Base-by-base conservation (phyloP, 2,888 invertebrate genomes). In the Crocallis elinguaria region DNA sequence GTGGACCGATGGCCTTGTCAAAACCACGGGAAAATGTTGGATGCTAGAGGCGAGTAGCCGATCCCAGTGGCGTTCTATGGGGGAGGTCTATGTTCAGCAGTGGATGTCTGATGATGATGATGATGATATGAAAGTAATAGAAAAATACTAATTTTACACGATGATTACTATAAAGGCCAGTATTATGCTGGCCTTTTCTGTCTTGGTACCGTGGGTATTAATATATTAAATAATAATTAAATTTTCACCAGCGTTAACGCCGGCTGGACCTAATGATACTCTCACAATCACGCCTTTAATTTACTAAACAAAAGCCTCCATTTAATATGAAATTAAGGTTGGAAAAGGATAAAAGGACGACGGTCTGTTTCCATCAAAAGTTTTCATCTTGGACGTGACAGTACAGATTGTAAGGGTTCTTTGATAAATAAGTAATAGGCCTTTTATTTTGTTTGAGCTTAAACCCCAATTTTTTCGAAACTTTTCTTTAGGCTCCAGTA, bases 191-290 rank as follows among this genome's bases (percentile, higher is more conserved):
- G n/a, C n/a, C n/a, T n/a, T n/a, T n/a, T n/a, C n/a, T n/a, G n/a
- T n/a, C 7, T 1, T 3, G 8, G 3, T 11, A 36, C 35, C 23
- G 37, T 30, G 25, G 32, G 37, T 51, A 30, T 33, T 12, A 51
- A n/a, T 27, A 37, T 46, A 42, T 32, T 37, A 41, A 46, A 42
- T 48, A 37, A 42, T 48, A 39, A 49, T 49, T 39, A 49, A 30
- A 35, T 39, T 44, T 43, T 16, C 38, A 35, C 7, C 2, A 14
- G 19, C 23, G 11, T 41, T 30, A 37, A 23, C 23, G 27, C 29
- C 13, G 11, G 29, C 48, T 48, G 48, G 41, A 33, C 48, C n/a
- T 27, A 19, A 33, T 13, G 39, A 39, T 33, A 32, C 32, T 16
- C 17, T 23, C n/a, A 13, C 50, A 38, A 38, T 43, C 30, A 16